phyloP scores from a whole-genome alignment of 2,797 vertebrate genomes.

The Nyctalus aviator region DNA sequence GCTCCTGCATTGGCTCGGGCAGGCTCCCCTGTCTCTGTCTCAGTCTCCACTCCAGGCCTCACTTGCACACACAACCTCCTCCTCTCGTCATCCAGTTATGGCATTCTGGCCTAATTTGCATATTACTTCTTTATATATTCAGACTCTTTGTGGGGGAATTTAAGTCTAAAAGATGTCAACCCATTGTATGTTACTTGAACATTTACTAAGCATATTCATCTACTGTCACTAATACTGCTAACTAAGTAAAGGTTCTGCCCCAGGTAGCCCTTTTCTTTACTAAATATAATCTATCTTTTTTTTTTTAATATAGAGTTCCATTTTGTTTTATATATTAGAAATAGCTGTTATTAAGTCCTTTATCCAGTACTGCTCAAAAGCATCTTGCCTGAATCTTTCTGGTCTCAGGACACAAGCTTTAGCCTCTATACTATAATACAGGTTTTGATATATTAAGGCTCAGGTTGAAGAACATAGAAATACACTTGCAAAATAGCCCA shows the following conservation, averaged over 20 bases:
- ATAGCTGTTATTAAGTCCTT: background rate
- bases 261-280: background rate
- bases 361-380: background rate
- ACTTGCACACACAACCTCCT: no score
- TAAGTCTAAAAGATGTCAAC: background rate
- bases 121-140: no score
- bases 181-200: background rate
- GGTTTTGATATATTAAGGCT: background rate
- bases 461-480: background rate
- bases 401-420: background rate
- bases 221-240: background rate
- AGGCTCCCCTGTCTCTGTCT: no score
- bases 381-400: background rate
- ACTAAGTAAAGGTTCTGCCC: background rate
- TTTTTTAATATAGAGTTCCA: background rate
- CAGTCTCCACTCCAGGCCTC: no score
- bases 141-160: background rate
- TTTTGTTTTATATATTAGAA: slow-evolving; percentile 66
- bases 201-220: background rate
- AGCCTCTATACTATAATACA: background rate
- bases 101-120: no score
- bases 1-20: no score
- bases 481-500: slow-evolving; percentile 23
- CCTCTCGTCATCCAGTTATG: no score
- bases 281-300: background rate